Evolutionary conservation across 2,113 vertebrate species (phyloP).

Genomic region (Polypterus bichir): DNA sequence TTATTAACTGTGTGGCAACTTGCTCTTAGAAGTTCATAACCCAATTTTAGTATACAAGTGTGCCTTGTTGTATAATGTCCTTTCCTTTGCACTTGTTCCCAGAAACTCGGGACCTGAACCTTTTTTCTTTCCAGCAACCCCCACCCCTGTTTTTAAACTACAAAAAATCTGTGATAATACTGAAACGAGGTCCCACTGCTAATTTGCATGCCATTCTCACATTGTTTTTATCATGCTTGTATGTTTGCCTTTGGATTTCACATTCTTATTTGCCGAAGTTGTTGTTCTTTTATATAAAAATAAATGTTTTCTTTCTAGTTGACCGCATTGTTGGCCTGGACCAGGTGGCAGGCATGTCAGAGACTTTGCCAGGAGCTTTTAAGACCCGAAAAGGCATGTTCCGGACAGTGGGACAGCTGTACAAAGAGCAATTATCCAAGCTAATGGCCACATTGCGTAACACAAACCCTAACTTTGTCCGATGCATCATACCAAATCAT

Average conservation of each 20-base stretch:
- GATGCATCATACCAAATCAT: conserved; percentile 96
- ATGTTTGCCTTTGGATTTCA: conserved; percentile 5
- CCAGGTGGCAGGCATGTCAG: conserved; percentile 90
- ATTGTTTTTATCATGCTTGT: conserved; percentile 1
- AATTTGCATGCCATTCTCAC: no score
- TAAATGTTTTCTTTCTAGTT: conserved; percentile 49
- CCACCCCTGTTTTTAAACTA: no score
- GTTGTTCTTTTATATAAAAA: not conserved
- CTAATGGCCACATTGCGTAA: conserved; percentile 93
- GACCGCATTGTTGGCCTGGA: conserved; percentile 94
- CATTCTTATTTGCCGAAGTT: no score
- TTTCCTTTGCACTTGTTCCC: no score
- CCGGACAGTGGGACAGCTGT: conserved; percentile 90
- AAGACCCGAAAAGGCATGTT: conserved; percentile 98
- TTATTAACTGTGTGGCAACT: no score
- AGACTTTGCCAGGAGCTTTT: conserved; percentile 77
- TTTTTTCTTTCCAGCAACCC: no score
- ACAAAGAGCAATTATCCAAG: conserved; percentile 93
- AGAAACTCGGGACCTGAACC: no score
- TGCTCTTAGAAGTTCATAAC: no score
- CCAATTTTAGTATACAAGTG: no score
- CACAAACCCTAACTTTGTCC: conserved; percentile 96
- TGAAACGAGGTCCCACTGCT: no score
- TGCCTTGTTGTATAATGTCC: no score
- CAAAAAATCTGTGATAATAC: no score